A percentile compares a stretch with the other conserved stretches of the same genome.
Conservation (phyloP, 2,113 vertebrate genomes). For the Sapajus apella region DNA sequence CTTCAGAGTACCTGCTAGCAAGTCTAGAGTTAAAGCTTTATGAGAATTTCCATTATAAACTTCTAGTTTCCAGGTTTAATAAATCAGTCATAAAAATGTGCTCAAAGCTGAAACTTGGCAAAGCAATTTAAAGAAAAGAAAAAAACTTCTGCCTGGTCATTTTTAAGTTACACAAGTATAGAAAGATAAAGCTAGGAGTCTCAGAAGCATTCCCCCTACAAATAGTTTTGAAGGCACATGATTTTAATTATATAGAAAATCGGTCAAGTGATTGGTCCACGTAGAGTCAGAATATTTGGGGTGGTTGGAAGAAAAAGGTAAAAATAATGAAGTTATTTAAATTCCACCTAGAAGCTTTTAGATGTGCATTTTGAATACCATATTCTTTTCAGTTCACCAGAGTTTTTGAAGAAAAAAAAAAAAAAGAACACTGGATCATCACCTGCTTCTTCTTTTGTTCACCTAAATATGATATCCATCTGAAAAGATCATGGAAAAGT, state of each 20-base stretch:
- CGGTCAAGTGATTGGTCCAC: constrained; percentile 45
- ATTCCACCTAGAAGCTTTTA: constrained; percentile 62
- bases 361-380: constrained; percentile 38
- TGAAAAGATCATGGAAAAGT: constrained; percentile 41
- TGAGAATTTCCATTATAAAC: constrained; percentile 76
- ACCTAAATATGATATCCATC: constrained; percentile 1
- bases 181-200: constrained; percentile 52
- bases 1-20: constrained; percentile 54
- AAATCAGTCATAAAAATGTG: constrained; percentile 79
- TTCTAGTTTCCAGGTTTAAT: constrained; percentile 74
- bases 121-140: constrained; percentile 77
- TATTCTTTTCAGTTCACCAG: constrained; percentile 48
- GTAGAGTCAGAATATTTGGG: constrained; percentile 51
- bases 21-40: constrained; percentile 49
- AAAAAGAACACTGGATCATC: constrained; percentile 32
- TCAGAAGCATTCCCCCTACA: constrained; percentile 5
- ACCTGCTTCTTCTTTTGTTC: neutral
- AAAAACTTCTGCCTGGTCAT: constrained; percentile 66
- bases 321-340: constrained; percentile 74
- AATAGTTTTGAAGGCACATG: constrained; percentile 59
- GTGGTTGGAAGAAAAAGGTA: constrained; percentile 55
- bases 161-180: constrained; percentile 72
- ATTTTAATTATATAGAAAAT: constrained; percentile 67
- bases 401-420: neutral
- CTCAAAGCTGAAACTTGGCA: constrained; percentile 77